Evolutionary conservation across 2,797 vertebrate species (phyloP), one percentile per base, ranked within the genome.

Genomic region (Propithecus perrieri): DNA sequence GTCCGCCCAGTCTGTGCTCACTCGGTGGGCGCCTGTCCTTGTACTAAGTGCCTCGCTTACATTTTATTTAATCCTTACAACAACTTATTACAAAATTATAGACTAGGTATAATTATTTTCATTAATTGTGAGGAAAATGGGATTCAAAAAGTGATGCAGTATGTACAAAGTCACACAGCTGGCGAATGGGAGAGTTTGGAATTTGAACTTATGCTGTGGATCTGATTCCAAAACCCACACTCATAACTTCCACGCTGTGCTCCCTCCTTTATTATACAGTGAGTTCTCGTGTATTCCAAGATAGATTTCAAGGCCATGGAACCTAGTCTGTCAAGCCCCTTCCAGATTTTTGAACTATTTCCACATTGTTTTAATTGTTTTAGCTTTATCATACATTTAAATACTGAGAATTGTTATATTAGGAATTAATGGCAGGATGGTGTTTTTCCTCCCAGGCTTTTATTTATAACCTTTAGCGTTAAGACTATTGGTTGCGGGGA

Each of bases 41-140:
- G 30, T 35, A 30, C 41, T 28, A 10, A 41, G 33, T 57, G 20
- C 12, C 28, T 89, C n/a, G 69, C 43, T 28, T 55, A 2, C 43
- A 9, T 74, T 33, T 83, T 86, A 35, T 59, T 95, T 92, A 74
- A 89, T 48, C 41, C 78, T 93, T 63, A 9, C 11, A 80, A 35
- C 57, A 41, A 81, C 75, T 35, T 80, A 63, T 87, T 48, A 17
- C 33, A 17, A 76, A 71, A 74, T 65, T 87, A 65, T 55, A 67
- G 61, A 46, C 26, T 61, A 12, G 57, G n/a, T n/a, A 81, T 85
- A 17, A 87, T 92, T 84, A 57, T 85, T 91, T 92, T 41, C 57
- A 76, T 67, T 91, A 86, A 84, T 83, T 95, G 41, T 28, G 43
- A 71, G 53, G 72, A 78, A 95, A 95, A 75, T 20, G 33, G 20